Evolutionary conservation across 2,797 vertebrate species (phyloP), one percentile per base, ranked within the genome.

Genomic region (Peromyscus melanophrys): DNA sequence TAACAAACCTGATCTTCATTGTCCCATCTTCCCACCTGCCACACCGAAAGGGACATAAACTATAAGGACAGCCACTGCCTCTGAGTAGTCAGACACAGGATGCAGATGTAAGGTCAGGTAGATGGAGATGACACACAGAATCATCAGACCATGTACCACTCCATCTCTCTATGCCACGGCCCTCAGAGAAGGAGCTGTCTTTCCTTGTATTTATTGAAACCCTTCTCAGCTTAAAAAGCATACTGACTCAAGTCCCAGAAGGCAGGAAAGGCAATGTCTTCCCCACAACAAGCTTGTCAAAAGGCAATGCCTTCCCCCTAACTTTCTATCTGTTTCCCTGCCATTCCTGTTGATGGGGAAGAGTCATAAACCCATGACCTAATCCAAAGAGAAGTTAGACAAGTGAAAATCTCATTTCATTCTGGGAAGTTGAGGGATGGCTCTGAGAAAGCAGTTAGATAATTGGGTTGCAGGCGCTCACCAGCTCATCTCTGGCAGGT

Each of bases 91-190:
- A 57, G 43, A 69, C 52, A 10, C 4, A n/a, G 14, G 11, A 71
- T 4, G 29, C 29, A 61, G 23, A 21, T 14, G 27, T 25, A 43
- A 21, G 37, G 23, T 21, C 1, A 4, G n/a, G 37, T 25, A 77
- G 9, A 3, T 6, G 17, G 43, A 59, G 8, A 34, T 55, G 27
- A n/a, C 12, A 1, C 31, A 21, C 0, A 13, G 71, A 40, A 1
- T 16, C 43, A n/a, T 4, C 9, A 34, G 46, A n/a, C 31, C 31
- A 12, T 11, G 12, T 14, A 4, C 13, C 77, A 17, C 5, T 1
- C 1, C 9, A 40, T 43, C 23, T 3, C 25, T 13, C 12, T 17
- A 29, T 13, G 21, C 55, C 1, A 49, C 8, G 34, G 6, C 19
- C 31, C 13, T 29, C 2, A 0, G 17, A 37, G 40, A 46, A 19